Evolutionary conservation across 2,888 invertebrate genomes (phyloP), one percentile per base, ranked within the genome.

Genomic region (Cantharis rufa): DNA sequence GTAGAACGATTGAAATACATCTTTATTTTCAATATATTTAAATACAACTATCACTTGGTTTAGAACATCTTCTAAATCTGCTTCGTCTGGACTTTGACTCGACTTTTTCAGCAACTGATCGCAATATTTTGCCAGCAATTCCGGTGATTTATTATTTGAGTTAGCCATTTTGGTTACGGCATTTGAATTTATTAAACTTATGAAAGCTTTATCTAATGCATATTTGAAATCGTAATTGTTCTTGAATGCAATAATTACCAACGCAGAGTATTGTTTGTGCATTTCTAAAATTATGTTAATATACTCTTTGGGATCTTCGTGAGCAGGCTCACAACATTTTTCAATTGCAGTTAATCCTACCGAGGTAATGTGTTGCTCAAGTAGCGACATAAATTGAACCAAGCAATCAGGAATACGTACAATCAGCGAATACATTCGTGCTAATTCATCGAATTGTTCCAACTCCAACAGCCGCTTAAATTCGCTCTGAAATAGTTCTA

Each of bases 31-130:
- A 80, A 99, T 98, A 88, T 99, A 99, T 89, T 99, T 99, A 90
- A 99, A 99, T 73, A 99, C 98, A 81, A 99, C 96, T 98, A 99
- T 99, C 89, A 99, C 98, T 95, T 99, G 98, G 89, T 98, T 98
- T 24, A 99, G 91, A 68, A 98, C 98, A 86, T 99, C 98, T 88
- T 99, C 99, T 10, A 99, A 91, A 86, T 99, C 99, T 0, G 96
- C 96, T 87, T 99, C 99, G 88, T 99, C 99, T 0, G 98, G 98
- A 89, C 99, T 99, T 90, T 98, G 98, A 85, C 98, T 97, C 82
- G 97, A 97, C 88, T 99, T 99, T 89, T 98, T 98, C 82, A 99
- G 91, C 84, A 99, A 90, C 81, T 98, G 90, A 91, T 99, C 99
- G 91, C 99, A 99, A 89, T 98, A 99, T 89, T 98, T 96, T 79